Base-by-base conservation (phyloP, 2,113 vertebrate genomes). In the Australoheros scitulus region DNA sequence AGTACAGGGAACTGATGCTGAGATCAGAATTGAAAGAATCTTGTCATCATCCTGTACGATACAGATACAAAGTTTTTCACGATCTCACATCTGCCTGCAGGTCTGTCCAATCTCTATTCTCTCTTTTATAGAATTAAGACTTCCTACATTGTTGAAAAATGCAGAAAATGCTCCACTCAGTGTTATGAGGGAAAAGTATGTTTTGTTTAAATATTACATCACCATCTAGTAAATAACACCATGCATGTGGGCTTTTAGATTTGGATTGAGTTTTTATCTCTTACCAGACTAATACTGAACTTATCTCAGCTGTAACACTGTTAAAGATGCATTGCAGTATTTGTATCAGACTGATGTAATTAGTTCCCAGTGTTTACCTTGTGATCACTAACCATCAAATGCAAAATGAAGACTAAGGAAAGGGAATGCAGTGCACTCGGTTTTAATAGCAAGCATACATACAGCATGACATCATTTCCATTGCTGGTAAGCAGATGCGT, bases 381-480 rank as follows among this genome's bases (percentile, higher is more conserved):
- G 10, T 61, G 76, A 76, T 11, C 1, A 29, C 61, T 34, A 79
- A 56, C 32, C 20, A 86, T 79, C 52, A 64, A 65, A 83, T 43
- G 58, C 34, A 84, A 38, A 82, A 64, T 82, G 77, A 92, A 32
- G 57, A 84, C 80, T 84, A 29, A 59, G 24, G 78, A 47, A 72
- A 36, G 84, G 76, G 80, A 83, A 87, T 87, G 84, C 76, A 32
- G 60, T 59, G 84, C 81, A 78, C 82, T 84, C 59, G 74, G 59
- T 84, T 90, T 91, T 89, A 92, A 92, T 86, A 86, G 86, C 77
- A 87, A 82, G 78, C 87, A 79, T 74, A 77, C 79, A 80, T 60
- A 84, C 88, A 83, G 85, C 70, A 74, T 85, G 87, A 90, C 84
- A 91, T 82, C 56, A 60, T 75, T 81, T 89, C 70, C 86, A 84